Evolutionary conservation across 1,140 invertebrate species (phyloP), one percentile per base, ranked within the genome.

Genomic region (Schlechtendalia chinensis): DNA sequence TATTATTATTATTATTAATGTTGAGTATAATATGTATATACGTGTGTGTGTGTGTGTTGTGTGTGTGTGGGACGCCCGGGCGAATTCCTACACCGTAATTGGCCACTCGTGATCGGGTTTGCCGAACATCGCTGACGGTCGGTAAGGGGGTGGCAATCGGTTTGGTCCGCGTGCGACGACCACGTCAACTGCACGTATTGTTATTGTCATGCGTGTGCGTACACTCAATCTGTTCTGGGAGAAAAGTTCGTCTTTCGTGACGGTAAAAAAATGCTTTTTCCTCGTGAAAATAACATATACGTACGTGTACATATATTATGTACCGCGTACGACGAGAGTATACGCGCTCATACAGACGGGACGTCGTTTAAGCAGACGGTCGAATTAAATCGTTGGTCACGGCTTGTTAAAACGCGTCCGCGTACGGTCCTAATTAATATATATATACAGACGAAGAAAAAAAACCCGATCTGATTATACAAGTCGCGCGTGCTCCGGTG

Each of bases 31-130:
- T 39, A 39, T 39, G 8, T 39, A 39, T 39, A 39, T 39, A 8
- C 8, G 32, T 39, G 32, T 39, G 32, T 39, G 32, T 8, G 8
- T 39, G 32, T 39, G 32, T 39, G 8, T 63, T 8, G 8, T 39
- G 32, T 39, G 32, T 39, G 8, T 63, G 19, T 10, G 27, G 8
- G n/a, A 45, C 45, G 58, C 75, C 75, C 11, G 50, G 75, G 75
- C 58, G 24, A 79, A 79, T 79, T 79, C 75, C 75, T 24, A n/a
- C 59, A 77, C 14, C 45, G 58, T 79, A 79, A 79, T 79, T 79
- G 75, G 75, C 58, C 74, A 63, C 50, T 63, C 75, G 58, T 50
- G 58, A 79, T 79, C 75, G 75, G 63, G 75, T 79, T 79, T 61
- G 58, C 75, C 11, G 45, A 79, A 79, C 24, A 32, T 54, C 56